Base-by-base conservation (phyloP, 35 echinoderm and acorn worm genomes). In the Chiridota heheva region DNA sequence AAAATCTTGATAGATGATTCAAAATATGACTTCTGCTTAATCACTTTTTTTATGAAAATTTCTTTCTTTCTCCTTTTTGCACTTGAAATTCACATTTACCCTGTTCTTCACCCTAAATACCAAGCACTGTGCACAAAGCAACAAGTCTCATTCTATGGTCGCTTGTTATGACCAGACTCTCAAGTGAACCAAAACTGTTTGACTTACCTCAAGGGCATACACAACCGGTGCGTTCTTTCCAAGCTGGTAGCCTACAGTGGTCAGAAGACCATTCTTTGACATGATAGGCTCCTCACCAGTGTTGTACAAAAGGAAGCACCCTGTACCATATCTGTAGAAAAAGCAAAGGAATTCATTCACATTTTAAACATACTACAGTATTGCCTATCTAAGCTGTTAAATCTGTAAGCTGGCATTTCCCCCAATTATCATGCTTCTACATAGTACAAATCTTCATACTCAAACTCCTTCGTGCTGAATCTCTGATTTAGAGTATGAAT, bases 301-400 rank as follows among this genome's bases (percentile, higher is more conserved):
- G 85, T 98, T 98, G 61, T 98, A 98, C 24, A 98, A 57, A n/a
- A 98, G 63, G 72, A 98, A 98, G 37, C 95, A 98, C 0, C 95
- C 95, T 47, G 95, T 98, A 3, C 95, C 95, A 76, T 98, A 98
- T 12, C 95, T 98, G 48, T 34, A 48, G 27, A 79, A 34, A 36
- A 22, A 55, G 34, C n/a, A 31, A 61, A 44, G 24, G 12, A 22
- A 43, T 48, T 12, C 37, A 6, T 36, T 17, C 2, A 0, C 43
- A 44, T 17, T 7, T 10, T 4, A 1, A 55, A 0, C 49, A 17
- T 25, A 55, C 0, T 15, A 55, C 15, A 17, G 49, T 55, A 55
- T 55, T 15, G 1, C 49, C 15, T 17, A 55, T 55, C 24, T 17
- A 25, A 17, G 49, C 15, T 17, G 24, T 15, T 17, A 55, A 55